Evolutionary conservation across 1,140 invertebrate genomes (phyloP), one percentile per base, ranked within the genome.

Genomic region (Pogonomyrmex californicus): DNA sequence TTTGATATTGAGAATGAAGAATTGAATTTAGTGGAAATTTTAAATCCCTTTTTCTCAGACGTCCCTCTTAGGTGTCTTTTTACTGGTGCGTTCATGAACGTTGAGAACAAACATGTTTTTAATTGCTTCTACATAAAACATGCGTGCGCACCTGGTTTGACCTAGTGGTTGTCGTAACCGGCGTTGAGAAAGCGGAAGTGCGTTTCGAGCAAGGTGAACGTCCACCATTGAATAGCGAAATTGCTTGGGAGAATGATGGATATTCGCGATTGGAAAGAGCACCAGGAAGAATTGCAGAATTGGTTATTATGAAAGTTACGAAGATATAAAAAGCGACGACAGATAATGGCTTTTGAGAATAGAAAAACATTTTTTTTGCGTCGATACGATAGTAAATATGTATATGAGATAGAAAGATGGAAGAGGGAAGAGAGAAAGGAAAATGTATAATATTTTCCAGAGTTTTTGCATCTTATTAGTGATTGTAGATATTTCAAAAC

Each of bases 41-140:
- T 44, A 76, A 44, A 17, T n/a, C 9, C 23, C 23, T 23, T 23
- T 23, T 23, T 23, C 0, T 23, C 23, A 23, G 23, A 23, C 23
- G 0, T 23, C 23, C 23, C 23, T 23, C 23, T 23, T 23, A 23
- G 0, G 23, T 23, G 0, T 23, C 23, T 47, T 71, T 58, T 47
- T 73, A 38, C 7, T 23, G 14, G 0, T 12, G n/a, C 30, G 38
- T 0, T 58, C 47, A 79, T 44, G 60, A 65, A 49, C 58, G 17
- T n/a, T 9, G 41, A 30, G n/a, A 47, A n/a, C 30, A 44, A 78
- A 65, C 38, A 36, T 71, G 38, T 30, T 71, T 82, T 60, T 82
- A 73, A 82, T 82, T 73, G 38, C 30, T 58, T n/a, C 36, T 36
- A 54, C 51, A 71, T 82, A 82, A 71, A 71, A 82, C 30, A 71